These are phyloP conservation scores for Cynopterus sphinx DNA, from an alignment of 2,797 vertebrate genomes.

Conservation along the genomic window DNA sequence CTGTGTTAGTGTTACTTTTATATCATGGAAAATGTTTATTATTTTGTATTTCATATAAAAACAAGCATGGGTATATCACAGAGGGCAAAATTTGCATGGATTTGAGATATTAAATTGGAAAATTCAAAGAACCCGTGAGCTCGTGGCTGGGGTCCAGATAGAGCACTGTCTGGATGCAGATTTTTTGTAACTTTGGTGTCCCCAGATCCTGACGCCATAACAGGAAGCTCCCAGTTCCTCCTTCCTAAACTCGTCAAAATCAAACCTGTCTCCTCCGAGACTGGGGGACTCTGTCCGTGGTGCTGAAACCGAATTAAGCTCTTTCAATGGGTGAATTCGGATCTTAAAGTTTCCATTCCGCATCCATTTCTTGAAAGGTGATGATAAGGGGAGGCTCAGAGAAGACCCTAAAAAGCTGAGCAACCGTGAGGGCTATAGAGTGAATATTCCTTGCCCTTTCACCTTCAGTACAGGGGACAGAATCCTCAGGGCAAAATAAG, in stretches of 20 bases:
- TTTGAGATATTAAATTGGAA: conserved; percentile 25
- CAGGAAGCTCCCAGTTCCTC: neutral
- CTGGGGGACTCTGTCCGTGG: neutral
- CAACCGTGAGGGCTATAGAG: neutral
- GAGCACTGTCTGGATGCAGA: neutral
- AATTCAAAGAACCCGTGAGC: neutral
- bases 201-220: neutral
- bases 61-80: neutral
- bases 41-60: conserved; percentile 27
- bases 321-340: neutral
- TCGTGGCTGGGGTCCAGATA: neutral
- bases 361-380: neutral
- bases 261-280: neutral
- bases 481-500: neutral
- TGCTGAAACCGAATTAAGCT: conserved; percentile 30
- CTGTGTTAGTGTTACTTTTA: neutral
- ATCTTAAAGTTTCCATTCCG: neutral
- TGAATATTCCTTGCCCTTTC: neutral
- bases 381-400: neutral
- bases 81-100: neutral
- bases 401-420: neutral
- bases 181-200: neutral
- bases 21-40: neutral
- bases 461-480: neutral
- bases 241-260: neutral